Evolutionary conservation across 1,140 invertebrate genomes (phyloP).

Genomic region (Contarinia nasturtii): DNA sequence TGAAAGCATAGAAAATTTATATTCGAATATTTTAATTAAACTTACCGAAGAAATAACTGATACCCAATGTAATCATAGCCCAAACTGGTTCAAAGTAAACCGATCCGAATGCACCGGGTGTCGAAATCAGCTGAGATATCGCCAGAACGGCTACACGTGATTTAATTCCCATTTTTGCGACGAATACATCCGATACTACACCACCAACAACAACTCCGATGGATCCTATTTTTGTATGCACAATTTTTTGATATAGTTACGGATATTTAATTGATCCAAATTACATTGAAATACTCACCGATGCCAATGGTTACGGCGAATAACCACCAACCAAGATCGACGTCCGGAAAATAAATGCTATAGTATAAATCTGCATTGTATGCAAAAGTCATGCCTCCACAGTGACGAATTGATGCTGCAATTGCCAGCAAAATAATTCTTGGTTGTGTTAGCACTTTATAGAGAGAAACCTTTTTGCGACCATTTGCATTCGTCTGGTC

Average conservation of each 20-base stretch:
- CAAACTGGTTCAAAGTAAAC: slow-evolving; percentile 63
- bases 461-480: slow-evolving; percentile 35
- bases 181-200: slow-evolving; percentile 72
- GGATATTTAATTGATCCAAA: no score
- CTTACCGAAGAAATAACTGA: slow-evolving; percentile 72
- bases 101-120: slow-evolving; percentile 74
- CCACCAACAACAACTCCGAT: slow-evolving; percentile 77
- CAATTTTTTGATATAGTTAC: no score
- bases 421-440: slow-evolving; percentile 62
- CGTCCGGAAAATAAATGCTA: slow-evolving; percentile 66
- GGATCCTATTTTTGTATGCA: neutral
- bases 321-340: slow-evolving; percentile 72
- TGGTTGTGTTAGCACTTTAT: slow-evolving; percentile 55
- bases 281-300: slow-evolving; percentile 31
- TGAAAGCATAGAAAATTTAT: no score
- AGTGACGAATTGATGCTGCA: slow-evolving; percentile 77
- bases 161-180: slow-evolving; percentile 67
- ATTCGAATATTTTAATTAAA: slow-evolving; percentile 6
- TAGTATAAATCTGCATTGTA: slow-evolving; percentile 83
- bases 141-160: slow-evolving; percentile 69
- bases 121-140: slow-evolving; percentile 66
- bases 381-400: slow-evolving; percentile 74
- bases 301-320: slow-evolving; percentile 72
- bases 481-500: slow-evolving; percentile 25
- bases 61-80: slow-evolving; percentile 68